Percentiles rank a stretch among this genome's conserved stretches.
These are phyloP conservation scores for Melanargia galathea DNA, from an alignment of 2,888 invertebrate species.

Conservation along the genomic window DNA sequence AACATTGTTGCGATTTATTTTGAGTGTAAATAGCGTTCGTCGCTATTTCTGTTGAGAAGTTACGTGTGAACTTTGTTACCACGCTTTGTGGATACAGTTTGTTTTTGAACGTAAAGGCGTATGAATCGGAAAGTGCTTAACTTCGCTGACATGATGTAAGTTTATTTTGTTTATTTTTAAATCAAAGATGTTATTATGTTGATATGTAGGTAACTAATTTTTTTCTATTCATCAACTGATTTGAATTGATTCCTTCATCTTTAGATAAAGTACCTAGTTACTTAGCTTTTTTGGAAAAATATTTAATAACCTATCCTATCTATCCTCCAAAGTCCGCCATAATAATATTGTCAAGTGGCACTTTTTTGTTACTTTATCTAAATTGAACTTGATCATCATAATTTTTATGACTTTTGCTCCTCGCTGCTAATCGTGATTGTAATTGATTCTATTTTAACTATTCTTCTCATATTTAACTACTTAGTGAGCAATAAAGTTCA, in stretches of 20 bases:
- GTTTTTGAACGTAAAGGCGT: background rate
- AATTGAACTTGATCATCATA: background rate
- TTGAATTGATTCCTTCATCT: too few relatives aligned
- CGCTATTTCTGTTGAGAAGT: conserved; percentile 19
- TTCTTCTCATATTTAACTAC: too few relatives aligned
- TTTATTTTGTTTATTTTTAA: background rate
- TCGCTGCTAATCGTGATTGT: background rate
- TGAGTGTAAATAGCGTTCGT: conserved; percentile 47
- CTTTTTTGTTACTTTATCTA: background rate
- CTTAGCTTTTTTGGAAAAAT: too few relatives aligned
- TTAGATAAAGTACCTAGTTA: too few relatives aligned
- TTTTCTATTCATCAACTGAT: too few relatives aligned
- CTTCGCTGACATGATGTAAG: conserved; percentile 8
- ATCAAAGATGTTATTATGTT: background rate
- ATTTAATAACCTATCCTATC: too few relatives aligned
- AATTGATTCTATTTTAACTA: background rate
- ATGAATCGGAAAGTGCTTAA: background rate
- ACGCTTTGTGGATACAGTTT: conserved; percentile 4
- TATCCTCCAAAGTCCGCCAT: conserved; percentile 15
- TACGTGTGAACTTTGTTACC: conserved; percentile 15
- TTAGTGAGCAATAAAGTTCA: too few relatives aligned
- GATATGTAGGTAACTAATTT: too few relatives aligned
- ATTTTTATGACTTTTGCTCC: background rate
- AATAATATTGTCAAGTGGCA: conserved; percentile 24
- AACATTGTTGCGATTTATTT: conserved; percentile 65